These are phyloP conservation scores for Clanis bilineata DNA, from an alignment of 2,888 invertebrate species.

Conservation along the genomic window DNA sequence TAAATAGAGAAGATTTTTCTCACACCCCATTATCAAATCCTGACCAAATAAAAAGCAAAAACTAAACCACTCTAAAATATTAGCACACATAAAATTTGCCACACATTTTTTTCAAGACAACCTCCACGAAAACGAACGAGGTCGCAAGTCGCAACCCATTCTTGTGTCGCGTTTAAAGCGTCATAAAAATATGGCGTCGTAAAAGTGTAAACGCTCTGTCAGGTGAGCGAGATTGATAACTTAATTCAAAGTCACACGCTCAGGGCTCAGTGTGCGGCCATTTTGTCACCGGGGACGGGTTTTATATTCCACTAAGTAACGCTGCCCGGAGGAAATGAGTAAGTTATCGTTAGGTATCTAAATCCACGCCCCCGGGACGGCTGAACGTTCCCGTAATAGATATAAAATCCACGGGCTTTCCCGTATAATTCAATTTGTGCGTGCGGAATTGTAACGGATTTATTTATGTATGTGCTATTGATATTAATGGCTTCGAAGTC, in stretches of 20 bases:
- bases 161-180: constrained; percentile 33
- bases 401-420: constrained; percentile 74
- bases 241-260: constrained; percentile 51
- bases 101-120: neutral
- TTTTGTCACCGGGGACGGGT: constrained; percentile 51
- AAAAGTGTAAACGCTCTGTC: constrained; percentile 51
- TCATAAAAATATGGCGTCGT: constrained; percentile 47
- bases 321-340: constrained; percentile 74
- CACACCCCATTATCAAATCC: no score
- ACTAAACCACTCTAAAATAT: neutral
- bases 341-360: constrained; percentile 72
- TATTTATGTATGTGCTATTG: neutral
- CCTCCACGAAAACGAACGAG: neutral
- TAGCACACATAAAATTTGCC: neutral
- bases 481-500: neutral
- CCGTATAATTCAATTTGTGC: constrained; percentile 75
- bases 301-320: constrained; percentile 60
- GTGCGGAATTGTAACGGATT: constrained; percentile 46
- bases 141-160: neutral
- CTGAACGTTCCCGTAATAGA: constrained; percentile 73
- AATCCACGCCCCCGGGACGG: constrained; percentile 70
- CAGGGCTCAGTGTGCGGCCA: constrained; percentile 34
- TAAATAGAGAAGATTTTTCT: no score
- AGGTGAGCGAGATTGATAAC: constrained; percentile 67
- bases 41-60: no score